Conservation (phyloP, 2,888 invertebrate species). For the Platynereis dumerilii region DNA sequence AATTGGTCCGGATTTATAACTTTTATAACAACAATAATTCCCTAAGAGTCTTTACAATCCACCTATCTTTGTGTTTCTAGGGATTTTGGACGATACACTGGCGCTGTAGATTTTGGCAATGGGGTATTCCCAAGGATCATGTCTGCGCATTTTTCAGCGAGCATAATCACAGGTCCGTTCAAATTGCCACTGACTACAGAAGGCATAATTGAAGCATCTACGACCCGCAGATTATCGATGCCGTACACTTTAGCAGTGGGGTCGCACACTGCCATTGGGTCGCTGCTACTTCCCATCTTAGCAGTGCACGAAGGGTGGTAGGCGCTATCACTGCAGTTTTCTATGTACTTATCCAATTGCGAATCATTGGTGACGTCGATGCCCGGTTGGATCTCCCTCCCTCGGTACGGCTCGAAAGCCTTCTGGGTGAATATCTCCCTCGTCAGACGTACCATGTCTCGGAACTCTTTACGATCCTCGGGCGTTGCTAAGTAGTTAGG, state of each 20-base stretch:
- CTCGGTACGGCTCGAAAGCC: slow-evolving; percentile 57
- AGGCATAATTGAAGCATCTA: slow-evolving; percentile 84
- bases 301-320: slow-evolving; percentile 85
- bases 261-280: slow-evolving; percentile 73
- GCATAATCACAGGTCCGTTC: slow-evolving; percentile 66
- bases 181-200: slow-evolving; percentile 79
- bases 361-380: slow-evolving; percentile 49
- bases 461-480: slow-evolving; percentile 68
- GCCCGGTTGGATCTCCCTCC: slow-evolving; percentile 51
- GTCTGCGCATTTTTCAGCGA: slow-evolving; percentile 66
- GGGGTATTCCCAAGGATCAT: slow-evolving; percentile 61
- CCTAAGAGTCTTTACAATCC: too few species aligned
- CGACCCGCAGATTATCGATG: slow-evolving; percentile 73
- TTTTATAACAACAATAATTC: too few species aligned
- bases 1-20: too few species aligned
- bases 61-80: slow-evolving; percentile 33
- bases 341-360: slow-evolving; percentile 60
- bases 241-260: slow-evolving; percentile 66
- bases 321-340: slow-evolving; percentile 67
- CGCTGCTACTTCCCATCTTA: slow-evolving; percentile 70
- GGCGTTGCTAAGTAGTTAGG: slow-evolving; percentile 82
- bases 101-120: slow-evolving; percentile 53
- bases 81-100: slow-evolving; percentile 51
- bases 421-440: slow-evolving; percentile 60
- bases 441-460: slow-evolving; percentile 47